Evolutionary conservation across 2,113 vertebrate genomes (phyloP).

Genomic region (Hemicordylus capensis): DNA sequence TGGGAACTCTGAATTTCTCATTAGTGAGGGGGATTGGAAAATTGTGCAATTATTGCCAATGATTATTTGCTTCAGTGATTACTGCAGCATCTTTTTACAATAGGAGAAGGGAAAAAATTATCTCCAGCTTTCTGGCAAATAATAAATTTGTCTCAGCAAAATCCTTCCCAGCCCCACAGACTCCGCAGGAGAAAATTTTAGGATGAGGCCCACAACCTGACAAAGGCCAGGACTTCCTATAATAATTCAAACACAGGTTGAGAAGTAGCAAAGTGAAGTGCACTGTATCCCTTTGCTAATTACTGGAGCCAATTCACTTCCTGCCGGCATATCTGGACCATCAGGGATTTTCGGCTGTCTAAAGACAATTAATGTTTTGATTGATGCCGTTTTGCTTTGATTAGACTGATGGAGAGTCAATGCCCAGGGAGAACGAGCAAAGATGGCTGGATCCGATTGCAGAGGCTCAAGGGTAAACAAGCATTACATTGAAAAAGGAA

Average conservation of each 20-base stretch:
- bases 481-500: background rate
- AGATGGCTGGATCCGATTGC: conserved; percentile 1
- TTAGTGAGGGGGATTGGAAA: background rate
- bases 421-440: background rate
- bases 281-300: conserved; percentile 1
- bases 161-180: background rate
- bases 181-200: background rate
- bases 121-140: conserved; percentile 18
- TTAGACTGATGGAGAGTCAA: background rate
- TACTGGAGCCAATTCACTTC: conserved; percentile 12
- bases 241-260: background rate
- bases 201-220: rapidly evolving
- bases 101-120: background rate
- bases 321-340: conserved; percentile 29
- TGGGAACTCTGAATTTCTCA: background rate
- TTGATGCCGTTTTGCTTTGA: background rate
- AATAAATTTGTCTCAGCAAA: background rate
- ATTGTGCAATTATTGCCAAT: rapidly evolving
- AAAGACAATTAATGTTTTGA: conserved; percentile 18
- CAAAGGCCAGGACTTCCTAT: background rate
- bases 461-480: background rate
- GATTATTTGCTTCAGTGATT: conserved; percentile 5
- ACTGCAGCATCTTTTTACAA: conserved; percentile 6
- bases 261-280: background rate
- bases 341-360: background rate